These are phyloP conservation scores for Brachyptera putata DNA, from an alignment of 2,888 invertebrate species.

Conservation along the genomic window DNA sequence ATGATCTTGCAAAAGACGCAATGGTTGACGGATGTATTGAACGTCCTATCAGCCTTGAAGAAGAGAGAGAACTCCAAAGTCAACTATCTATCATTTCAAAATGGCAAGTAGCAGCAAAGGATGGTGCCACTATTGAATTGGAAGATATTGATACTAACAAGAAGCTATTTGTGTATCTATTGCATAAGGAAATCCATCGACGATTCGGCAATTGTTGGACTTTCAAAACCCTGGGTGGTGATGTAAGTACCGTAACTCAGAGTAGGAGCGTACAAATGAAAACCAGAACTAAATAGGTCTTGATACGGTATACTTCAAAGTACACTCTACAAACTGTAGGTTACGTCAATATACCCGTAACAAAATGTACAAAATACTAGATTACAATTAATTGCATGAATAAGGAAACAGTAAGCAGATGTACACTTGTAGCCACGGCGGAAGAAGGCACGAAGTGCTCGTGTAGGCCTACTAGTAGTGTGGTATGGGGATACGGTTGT, in stretches of 20 bases:
- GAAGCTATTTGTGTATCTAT: not conserved
- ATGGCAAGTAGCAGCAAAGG: not conserved
- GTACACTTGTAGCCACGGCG: too few relatives aligned
- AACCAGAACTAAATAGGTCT: too few relatives aligned
- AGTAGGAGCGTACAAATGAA: not conserved
- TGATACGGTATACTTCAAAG: too few relatives aligned
- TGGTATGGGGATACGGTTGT: too few relatives aligned
- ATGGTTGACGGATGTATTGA: not conserved
- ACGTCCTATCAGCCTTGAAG: not conserved
- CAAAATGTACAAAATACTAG: too few relatives aligned
- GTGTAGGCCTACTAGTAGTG: too few relatives aligned
- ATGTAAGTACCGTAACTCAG: not conserved
- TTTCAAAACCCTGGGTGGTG: not conserved
- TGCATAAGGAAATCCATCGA: not conserved
- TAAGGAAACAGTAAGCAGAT: too few relatives aligned
- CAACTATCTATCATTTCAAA: not conserved
- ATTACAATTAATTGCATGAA: too few relatives aligned
- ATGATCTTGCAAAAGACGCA: not conserved
- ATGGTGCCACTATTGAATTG: not conserved
- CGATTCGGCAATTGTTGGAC: not conserved
- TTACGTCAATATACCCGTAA: too few relatives aligned
- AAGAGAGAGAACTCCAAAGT: not conserved
- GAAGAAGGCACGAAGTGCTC: too few relatives aligned
- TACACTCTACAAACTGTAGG: too few relatives aligned
- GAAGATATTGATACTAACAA: not conserved